Conservation (phyloP, 1,140 invertebrate genomes). For the Philotrypesis tridentata region DNA sequence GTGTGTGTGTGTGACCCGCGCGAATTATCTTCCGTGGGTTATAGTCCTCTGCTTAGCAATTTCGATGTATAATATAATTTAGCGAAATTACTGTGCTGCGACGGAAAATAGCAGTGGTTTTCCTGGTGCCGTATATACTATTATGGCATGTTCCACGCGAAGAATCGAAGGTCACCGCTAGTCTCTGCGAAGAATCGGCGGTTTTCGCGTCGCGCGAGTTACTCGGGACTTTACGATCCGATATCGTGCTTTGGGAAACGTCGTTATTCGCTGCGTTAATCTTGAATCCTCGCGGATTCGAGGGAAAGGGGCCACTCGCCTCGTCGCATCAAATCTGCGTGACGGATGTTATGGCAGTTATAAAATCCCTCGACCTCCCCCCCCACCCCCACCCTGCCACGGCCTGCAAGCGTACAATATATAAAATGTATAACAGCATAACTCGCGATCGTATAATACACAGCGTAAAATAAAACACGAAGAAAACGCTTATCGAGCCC, state of each 20-base stretch:
- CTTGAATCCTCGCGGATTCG: conserved; percentile 7
- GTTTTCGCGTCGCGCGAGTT: background rate
- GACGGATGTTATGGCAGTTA: background rate
- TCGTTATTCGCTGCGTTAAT: conserved; percentile 27
- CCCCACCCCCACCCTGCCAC: too few species aligned
- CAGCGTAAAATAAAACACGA: too few species aligned
- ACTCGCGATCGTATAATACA: too few species aligned
- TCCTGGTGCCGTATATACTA: background rate
- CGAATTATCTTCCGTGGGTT: background rate
- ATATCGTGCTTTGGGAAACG: background rate
- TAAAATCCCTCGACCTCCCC: background rate
- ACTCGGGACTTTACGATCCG: background rate
- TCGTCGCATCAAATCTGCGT: background rate
- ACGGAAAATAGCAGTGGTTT: background rate
- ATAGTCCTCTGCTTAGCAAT: background rate
- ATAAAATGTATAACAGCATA: too few species aligned
- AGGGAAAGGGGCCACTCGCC: background rate
- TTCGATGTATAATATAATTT: background rate
- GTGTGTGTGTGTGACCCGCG: background rate
- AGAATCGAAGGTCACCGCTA: background rate
- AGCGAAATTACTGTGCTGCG: background rate
- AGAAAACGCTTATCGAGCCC: background rate
- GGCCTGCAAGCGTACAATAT: too few species aligned
- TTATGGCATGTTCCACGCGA: too few species aligned
- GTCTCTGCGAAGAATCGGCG: background rate